Evolutionary conservation across 2,113 vertebrate species (phyloP).

Genomic region (Pelecanoides urinatrix): DNA sequence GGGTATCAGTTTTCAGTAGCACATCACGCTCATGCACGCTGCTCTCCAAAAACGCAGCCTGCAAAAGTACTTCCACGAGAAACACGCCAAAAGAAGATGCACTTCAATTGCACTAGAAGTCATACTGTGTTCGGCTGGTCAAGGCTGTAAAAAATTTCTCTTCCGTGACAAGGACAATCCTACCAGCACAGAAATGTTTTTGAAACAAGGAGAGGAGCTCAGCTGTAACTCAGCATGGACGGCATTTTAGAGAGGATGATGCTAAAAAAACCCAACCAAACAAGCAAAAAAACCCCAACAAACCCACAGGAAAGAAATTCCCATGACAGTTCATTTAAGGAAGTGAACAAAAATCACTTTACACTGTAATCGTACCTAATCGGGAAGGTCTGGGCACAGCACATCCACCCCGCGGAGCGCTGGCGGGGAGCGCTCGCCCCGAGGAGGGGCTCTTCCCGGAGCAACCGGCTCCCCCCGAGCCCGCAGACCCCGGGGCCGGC

Average conservation of each 20-base stretch:
- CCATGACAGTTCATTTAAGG: not conserved
- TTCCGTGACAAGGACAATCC: not conserved
- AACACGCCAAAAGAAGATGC: not conserved
- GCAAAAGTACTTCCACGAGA: not conserved
- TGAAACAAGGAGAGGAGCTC: not conserved
- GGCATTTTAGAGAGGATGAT: not conserved
- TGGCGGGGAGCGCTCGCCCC: not conserved
- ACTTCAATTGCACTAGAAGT: not conserved
- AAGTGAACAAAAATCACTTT: not conserved
- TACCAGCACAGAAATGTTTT: not conserved
- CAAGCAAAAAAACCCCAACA: too few species aligned
- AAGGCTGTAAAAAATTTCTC: not conserved
- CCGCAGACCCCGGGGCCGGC: not conserved
- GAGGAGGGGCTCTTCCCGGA: not conserved
- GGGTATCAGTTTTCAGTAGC: rapidly evolving
- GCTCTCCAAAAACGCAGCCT: not conserved
- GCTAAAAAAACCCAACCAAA: too few species aligned
- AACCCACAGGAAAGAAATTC: not conserved
- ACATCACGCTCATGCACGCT: rapidly evolving
- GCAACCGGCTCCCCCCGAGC: too few species aligned
- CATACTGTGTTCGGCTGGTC: rapidly evolving
- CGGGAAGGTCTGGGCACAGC: not conserved
- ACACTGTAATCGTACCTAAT: rapidly evolving
- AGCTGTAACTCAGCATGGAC: not conserved
- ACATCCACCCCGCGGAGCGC: not conserved